These are phyloP conservation scores for Hedychridium roseum DNA, from an alignment of 2,888 invertebrate species.

Conservation along the genomic window DNA sequence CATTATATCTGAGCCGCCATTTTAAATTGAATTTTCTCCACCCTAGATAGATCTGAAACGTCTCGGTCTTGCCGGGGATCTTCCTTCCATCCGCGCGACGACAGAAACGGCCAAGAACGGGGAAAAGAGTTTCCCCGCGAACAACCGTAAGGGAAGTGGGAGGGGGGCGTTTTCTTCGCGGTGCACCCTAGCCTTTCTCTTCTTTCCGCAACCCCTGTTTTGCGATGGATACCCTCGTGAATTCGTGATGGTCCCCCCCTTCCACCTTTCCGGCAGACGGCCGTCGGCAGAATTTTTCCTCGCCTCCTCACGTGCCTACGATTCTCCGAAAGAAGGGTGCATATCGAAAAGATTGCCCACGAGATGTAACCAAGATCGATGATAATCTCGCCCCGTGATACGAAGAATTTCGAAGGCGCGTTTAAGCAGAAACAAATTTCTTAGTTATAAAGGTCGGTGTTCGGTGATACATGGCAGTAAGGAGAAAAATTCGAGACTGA, in stretches of 20 bases:
- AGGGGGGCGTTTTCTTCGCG: constrained; percentile 40
- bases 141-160: constrained; percentile 6
- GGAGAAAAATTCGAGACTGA: no score
- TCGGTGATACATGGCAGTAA: no score
- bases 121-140: constrained; percentile 3
- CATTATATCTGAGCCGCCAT: constrained; percentile 64
- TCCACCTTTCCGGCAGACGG: no score
- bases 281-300: constrained; percentile 11
- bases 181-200: constrained; percentile 22
- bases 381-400: no score
- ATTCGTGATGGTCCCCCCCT: constrained; percentile 25
- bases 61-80: constrained; percentile 52
- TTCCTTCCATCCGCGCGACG: constrained; percentile 33
- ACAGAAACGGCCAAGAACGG: constrained; percentile 8
- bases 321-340: no score
- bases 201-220: constrained; percentile 26
- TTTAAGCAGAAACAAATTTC: no score
- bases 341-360: no score
- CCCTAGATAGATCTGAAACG: constrained; percentile 62
- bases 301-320: no score
- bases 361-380: no score
- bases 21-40: constrained; percentile 63
- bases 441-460: no score
- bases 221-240: constrained; percentile 44
- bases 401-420: no score